Evolutionary conservation across 2,797 vertebrate genomes (phyloP), one percentile per base, ranked within the genome.

Genomic region (Epinephelus awoara): DNA sequence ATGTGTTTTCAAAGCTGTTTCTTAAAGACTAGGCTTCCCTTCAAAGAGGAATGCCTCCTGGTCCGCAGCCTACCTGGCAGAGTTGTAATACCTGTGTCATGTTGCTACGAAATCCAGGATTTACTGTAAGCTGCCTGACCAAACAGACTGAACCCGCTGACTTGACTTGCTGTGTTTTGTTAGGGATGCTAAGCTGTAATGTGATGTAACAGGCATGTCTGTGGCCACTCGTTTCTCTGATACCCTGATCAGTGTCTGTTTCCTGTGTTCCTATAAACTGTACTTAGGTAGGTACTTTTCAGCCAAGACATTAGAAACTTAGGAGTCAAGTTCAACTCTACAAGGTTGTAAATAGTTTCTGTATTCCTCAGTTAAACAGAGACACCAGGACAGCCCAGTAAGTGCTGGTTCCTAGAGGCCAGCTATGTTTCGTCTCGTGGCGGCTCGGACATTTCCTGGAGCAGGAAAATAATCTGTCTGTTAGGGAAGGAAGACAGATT

Each of bases 361-460:
- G 29, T 62, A 74, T 66, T 10, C 7, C 65, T 46, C 56, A 12
- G 19, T 56, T 57, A 34, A 67, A 64, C 42, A 40, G 61, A 68
- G 34, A 40, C 84, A 50, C 67, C 55, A 12, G 58, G 75, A 50
- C 50, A 15, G 44, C 42, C 25, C 59, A 18, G 12, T 46, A 12
- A 27, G 57, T 46, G 72, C 42, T 14, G 69, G 54, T 85, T 88
- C 75, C 77, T 84, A 15, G 74, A 88, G 68, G 51, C 76, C 85
- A 69, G 79, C 81, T 70, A 71, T 15, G 23, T 79, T 72, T 75
- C n/a, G n/a, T 87, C 83, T 81, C 8, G 11, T 83, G 65, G 78
- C 84, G 59, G 65, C 79, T 58, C 81, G 83, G 86, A 88, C 84
- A 79, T 87, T 88, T 92, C 88, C 87, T 90, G 84, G 85, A 88